Evolutionary conservation across 2,113 vertebrate species (phyloP).

Genomic region (Nycticryphes semicollaris): DNA sequence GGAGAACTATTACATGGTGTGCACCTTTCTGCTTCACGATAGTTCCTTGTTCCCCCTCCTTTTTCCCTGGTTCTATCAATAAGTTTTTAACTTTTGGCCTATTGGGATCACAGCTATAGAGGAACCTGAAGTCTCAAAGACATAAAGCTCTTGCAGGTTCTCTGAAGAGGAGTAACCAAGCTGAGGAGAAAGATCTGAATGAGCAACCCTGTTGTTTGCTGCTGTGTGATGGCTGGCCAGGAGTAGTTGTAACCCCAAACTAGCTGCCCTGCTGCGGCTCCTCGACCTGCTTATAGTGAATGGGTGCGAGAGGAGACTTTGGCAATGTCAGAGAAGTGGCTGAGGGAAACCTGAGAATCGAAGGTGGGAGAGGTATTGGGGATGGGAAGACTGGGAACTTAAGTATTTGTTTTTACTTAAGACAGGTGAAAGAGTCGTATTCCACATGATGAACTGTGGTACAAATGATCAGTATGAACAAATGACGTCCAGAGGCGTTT

Average conservation of each 20-base stretch:
- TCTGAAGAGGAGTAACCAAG: neutral
- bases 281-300: neutral
- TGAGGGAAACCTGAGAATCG: neutral
- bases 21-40: neutral
- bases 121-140: neutral
- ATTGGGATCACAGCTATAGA: accelerated
- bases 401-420: neutral
- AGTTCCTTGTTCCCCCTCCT: neutral
- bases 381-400: neutral
- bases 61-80: accelerated
- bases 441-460: neutral
- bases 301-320: neutral
- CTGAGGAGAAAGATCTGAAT: neutral
- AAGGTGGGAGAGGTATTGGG: neutral
- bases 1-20: constrained; percentile 90
- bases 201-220: neutral
- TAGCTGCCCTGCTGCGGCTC: neutral
- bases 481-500: neutral
- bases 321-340: neutral
- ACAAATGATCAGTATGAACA: neutral
- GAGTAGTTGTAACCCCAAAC: neutral
- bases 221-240: neutral
- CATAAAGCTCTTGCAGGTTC: neutral
- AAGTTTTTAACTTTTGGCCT: neutral
- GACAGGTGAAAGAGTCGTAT: neutral